Conservation (phyloP, 2,113 vertebrate genomes). For the Anhinga rufa region DNA sequence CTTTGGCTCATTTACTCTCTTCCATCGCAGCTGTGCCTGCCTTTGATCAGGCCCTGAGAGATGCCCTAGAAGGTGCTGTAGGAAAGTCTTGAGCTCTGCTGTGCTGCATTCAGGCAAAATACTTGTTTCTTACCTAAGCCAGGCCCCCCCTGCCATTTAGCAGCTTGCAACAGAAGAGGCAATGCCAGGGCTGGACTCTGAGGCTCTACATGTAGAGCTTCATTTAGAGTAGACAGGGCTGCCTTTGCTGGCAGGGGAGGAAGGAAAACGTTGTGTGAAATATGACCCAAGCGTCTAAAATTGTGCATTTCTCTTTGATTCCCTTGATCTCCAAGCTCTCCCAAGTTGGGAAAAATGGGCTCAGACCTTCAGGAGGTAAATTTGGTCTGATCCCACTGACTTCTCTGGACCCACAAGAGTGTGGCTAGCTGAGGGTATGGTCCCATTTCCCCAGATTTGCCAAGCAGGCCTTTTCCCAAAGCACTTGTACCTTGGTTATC, state of each 20-base stretch:
- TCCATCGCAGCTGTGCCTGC: not conserved
- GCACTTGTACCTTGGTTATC: not conserved
- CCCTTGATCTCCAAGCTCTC: not conserved
- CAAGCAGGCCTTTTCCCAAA: not conserved
- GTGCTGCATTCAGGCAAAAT: not conserved
- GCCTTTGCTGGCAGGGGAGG: not conserved
- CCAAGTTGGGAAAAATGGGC: not conserved
- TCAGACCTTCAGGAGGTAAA: not conserved
- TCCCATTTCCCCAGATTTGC: not conserved
- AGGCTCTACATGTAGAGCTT: not conserved
- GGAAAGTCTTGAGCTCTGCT: not conserved
- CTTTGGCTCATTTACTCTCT: not conserved
- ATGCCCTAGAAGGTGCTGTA: not conserved
- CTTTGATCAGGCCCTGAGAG: not conserved
- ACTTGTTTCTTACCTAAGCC: not conserved
- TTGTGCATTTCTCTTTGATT: not conserved
- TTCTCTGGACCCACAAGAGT: not conserved
- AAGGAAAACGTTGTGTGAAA: not conserved
- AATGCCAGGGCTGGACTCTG: not conserved
- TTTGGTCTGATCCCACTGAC: not conserved
- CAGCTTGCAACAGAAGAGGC: not conserved
- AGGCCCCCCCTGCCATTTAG: not conserved
- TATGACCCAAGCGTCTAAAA: not conserved
- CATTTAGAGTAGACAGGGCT: not conserved
- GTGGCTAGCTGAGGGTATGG: not conserved